Evolutionary conservation across 2,113 vertebrate genomes (phyloP), one percentile per base, ranked within the genome.

Genomic region (Girardinichthys multiradiatus): DNA sequence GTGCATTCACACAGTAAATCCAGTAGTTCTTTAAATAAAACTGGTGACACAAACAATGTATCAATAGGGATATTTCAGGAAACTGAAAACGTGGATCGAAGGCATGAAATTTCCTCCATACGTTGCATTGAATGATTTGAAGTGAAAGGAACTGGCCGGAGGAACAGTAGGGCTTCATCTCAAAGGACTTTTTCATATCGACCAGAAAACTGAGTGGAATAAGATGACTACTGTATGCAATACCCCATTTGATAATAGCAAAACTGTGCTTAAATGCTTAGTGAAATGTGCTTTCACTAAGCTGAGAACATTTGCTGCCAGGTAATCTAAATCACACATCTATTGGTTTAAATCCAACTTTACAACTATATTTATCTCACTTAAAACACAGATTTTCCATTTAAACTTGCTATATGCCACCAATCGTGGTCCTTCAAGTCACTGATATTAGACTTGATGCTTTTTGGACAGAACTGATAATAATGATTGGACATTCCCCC

Each of bases 41-140:
- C 8, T 29, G 21, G 21, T 30, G 30, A 51, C 27, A 4, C 39
- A 45, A 45, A 45, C 6, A 45, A 19, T 45, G 17, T 17, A 45
- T 19, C 6, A 19, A 45, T 3, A 45, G 42, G 6, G 42, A 5
- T 19, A 45, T 7, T 45, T 45, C 42, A 45, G 17, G 42, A 45
- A 45, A 63, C 3, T 10, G 17, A 19, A 9, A 61, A 27, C 64
- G 65, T n/a, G 28, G 37, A 61, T 65, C 28, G 67, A 89, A 84
- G 87, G 81, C 88, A 91, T 74, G 86, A 91, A 88, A 90, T 80
- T 70, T 65, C 85, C 72, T 33, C 74, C 72, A 90, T 80, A 90
- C 81, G 78, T 85, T 64, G 77, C 79, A 78, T 48, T 69, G 57
- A 90, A 85, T 82, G 79, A 90, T 88, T 87, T 82, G 77, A 86